Evolutionary conservation across 2,113 vertebrate genomes (phyloP).

Genomic region (Pholis gunnellus): DNA sequence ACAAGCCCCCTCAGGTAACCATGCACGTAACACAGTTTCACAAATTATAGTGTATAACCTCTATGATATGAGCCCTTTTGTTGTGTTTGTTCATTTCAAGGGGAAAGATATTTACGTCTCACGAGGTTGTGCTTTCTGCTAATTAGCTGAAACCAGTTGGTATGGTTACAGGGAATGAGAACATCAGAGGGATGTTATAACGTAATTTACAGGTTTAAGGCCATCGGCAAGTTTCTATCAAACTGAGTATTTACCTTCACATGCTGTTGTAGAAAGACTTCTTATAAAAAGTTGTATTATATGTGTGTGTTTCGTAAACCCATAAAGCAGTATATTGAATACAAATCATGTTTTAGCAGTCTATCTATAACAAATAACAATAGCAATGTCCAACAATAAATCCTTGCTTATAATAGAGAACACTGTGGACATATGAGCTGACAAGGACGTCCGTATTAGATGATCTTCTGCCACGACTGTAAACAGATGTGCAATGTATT

Average conservation of each 20-base stretch:
- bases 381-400: neutral
- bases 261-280: neutral
- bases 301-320: neutral
- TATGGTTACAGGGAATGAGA: conserved; percentile 18
- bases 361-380: neutral
- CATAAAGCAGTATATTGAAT: neutral
- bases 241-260: neutral
- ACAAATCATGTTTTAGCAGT: neutral
- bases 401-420: neutral
- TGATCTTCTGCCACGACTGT: neutral
- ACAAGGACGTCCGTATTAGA: neutral
- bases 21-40: neutral
- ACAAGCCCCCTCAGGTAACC: conserved; percentile 10
- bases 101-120: neutral
- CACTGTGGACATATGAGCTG: neutral
- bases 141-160: conserved; percentile 13
- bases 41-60: conserved; percentile 12
- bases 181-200: neutral
- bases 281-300: neutral
- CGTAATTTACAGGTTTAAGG: conserved; percentile 11
- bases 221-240: neutral
- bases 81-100: neutral
- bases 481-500: neutral
- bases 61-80: neutral
- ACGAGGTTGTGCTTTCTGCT: conserved; percentile 32